A percentile compares a stretch with the other conserved stretches of the same genome.
phyloP scores from a whole-genome alignment of 2,888 invertebrate genomes.

The Arrhopalites spinosus region DNA sequence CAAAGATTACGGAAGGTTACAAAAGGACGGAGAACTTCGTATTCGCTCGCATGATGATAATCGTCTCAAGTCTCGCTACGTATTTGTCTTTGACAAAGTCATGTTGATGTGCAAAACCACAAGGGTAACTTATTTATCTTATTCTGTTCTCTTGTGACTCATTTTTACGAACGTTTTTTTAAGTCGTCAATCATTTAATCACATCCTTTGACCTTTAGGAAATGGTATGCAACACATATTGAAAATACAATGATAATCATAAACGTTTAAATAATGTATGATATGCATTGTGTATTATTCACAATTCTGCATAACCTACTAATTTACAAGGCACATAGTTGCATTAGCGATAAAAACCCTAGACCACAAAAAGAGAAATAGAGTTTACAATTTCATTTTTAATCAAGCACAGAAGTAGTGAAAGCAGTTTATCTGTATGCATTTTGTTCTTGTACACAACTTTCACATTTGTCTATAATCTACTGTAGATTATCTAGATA shows the following conservation, averaged over 20 bases:
- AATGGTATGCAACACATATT: background rate
- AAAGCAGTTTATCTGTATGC: too few relatives aligned
- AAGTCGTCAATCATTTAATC: background rate
- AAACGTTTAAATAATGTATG: background rate
- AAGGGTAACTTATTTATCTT: conserved; percentile 66
- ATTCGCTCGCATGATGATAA: conserved; percentile 84
- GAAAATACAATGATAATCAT: background rate
- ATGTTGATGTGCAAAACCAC: conserved; percentile 89
- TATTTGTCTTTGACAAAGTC: conserved; percentile 97
- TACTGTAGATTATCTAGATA: too few relatives aligned
- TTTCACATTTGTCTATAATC: too few relatives aligned
- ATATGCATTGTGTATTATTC: too few relatives aligned
- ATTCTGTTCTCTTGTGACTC: background rate
- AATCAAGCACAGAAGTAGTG: too few relatives aligned
- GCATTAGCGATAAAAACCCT: too few relatives aligned
- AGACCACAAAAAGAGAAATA: too few relatives aligned
- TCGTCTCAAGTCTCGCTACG: conserved; percentile 79
- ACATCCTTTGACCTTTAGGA: background rate
- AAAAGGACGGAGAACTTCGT: conserved; percentile 92
- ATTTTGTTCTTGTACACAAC: too few relatives aligned
- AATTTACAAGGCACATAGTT: too few relatives aligned
- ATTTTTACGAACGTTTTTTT: too few relatives aligned
- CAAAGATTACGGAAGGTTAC: conserved; percentile 86
- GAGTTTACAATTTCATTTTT: too few relatives aligned
- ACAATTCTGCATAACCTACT: too few relatives aligned